A percentile compares a stretch with the other conserved stretches of the same genome.
These are phyloP conservation scores for Macrobrachium nipponense DNA, from an alignment of 1,140 invertebrate genomes.

Conservation along the genomic window DNA sequence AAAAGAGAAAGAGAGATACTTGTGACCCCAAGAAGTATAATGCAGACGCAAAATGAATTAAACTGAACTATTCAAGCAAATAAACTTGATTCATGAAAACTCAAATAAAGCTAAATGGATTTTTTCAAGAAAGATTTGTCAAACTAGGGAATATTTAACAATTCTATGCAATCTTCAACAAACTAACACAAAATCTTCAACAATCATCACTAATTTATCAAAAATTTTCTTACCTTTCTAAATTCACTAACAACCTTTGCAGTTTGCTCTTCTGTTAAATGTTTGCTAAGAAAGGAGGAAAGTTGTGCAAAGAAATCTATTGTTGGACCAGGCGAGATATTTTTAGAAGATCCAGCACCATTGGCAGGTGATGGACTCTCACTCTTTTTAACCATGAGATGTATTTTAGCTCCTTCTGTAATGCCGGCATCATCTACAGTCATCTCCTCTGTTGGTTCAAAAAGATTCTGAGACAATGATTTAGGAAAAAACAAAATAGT, in stretches of 20 bases:
- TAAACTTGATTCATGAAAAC: neutral
- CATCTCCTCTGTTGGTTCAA: conserved; percentile 38
- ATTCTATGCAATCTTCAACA: neutral
- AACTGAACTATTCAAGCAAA: neutral
- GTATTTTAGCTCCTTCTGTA: conserved; percentile 43
- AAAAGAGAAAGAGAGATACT: conserved; percentile 12
- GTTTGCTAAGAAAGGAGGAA: conserved; percentile 47
- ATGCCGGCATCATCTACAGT: conserved; percentile 37
- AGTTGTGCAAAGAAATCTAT: conserved; percentile 51
- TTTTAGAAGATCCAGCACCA: conserved; percentile 34
- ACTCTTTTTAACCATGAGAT: conserved; percentile 54
- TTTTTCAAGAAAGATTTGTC: too few relatives aligned
- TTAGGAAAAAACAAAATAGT: too few relatives aligned
- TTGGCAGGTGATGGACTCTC: neutral
- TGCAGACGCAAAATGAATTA: neutral
- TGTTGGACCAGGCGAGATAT: neutral
- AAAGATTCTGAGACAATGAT: too few relatives aligned
- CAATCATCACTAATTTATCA: neutral
- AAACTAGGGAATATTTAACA: too few relatives aligned
- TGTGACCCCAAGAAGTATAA: neutral
- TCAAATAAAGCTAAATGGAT: too few relatives aligned
- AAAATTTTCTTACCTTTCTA: conserved; percentile 42
- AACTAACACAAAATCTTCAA: neutral
- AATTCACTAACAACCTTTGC: conserved; percentile 52
- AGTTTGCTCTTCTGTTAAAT: conserved; percentile 52